Base-by-base conservation (phyloP, 1,140 invertebrate genomes). In the Saccostrea echinata region DNA sequence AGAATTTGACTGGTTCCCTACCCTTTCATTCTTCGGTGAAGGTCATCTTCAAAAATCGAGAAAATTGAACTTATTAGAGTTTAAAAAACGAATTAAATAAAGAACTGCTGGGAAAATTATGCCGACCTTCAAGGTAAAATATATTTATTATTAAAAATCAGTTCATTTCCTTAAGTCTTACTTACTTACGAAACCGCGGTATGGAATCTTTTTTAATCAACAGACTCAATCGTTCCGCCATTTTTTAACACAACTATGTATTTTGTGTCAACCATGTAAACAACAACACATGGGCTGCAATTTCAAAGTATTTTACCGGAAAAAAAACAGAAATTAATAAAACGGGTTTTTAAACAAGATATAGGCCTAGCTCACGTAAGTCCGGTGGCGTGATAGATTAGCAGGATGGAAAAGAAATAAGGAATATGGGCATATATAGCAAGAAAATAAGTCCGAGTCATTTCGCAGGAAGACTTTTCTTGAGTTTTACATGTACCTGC, bases 181-280 rank as follows among this genome's bases (percentile, higher is more conserved):
- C 21, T 61, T 18, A 21, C 18, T 61, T n/a, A 21, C 16, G 55
- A 61, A 18, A 16, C 6, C 18, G n/a, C 55, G 18, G 16, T 21
- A 61, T 1, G 55, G 16, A 61, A 61, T 21, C 55, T 61, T 21
- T 61, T 84, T 35, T 11, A 21, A 21, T 35, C 30, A 24, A 53
- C 82, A 35, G 1, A 33, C 8, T 27, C 82, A 51, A 87, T 33
- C 80, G 71, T 82, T 86, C 71, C 80, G 85, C 71, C 80, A 86
- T 86, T 82, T 86, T 81, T 76, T 24, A 30, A 71, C 1, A 33
- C 6, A 12, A 27, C 71, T 33, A 30, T 76, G 61, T 64, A 76
- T 51, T 53, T 86, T 86, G 16, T 33, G 43, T 86, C 43, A 57
- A 84, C 84, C 84, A 68, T 64, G 84, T 84, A 84, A 84, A 84